Conservation (phyloP, 2,888 invertebrate genomes). For the Vandiemenella viatica region DNA sequence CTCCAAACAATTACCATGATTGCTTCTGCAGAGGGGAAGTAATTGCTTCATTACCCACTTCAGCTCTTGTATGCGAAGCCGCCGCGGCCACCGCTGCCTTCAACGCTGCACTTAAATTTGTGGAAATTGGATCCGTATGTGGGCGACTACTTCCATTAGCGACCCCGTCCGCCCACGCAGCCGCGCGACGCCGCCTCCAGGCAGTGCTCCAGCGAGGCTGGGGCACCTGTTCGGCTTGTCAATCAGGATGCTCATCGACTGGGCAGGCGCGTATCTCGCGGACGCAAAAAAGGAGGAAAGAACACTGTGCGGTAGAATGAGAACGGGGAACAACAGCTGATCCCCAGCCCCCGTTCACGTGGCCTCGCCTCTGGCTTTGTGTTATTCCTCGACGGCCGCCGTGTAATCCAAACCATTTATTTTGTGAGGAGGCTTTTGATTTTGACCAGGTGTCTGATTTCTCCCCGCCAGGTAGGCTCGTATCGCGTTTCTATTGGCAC, state of each 20-base stretch:
- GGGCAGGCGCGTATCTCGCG: too few relatives aligned
- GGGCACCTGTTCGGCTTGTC: too few relatives aligned
- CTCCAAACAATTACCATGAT: constrained; percentile 10
- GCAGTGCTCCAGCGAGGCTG: neutral
- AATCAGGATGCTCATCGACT: too few relatives aligned
- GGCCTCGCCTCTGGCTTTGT: too few relatives aligned
- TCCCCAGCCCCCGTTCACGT: too few relatives aligned
- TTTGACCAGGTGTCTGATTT: neutral
- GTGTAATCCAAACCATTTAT: neutral
- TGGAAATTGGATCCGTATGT: neutral
- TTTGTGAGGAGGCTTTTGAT: too few relatives aligned
- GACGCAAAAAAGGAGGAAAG: too few relatives aligned
- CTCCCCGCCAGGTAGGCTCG: neutral
- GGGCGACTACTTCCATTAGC: neutral
- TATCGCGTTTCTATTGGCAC: neutral
- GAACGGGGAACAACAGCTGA: too few relatives aligned
- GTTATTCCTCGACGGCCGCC: too few relatives aligned
- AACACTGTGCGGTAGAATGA: too few relatives aligned
- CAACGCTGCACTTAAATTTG: neutral
- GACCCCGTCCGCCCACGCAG: too few relatives aligned
- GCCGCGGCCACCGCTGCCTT: neutral
- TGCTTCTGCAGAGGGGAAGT: constrained; percentile 9
- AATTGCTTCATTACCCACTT: constrained; percentile 10
- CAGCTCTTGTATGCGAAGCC: neutral
- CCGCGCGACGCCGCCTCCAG: neutral